Conservation (phyloP, 2,113 vertebrate species). For the Pungitius pungitius region DNA sequence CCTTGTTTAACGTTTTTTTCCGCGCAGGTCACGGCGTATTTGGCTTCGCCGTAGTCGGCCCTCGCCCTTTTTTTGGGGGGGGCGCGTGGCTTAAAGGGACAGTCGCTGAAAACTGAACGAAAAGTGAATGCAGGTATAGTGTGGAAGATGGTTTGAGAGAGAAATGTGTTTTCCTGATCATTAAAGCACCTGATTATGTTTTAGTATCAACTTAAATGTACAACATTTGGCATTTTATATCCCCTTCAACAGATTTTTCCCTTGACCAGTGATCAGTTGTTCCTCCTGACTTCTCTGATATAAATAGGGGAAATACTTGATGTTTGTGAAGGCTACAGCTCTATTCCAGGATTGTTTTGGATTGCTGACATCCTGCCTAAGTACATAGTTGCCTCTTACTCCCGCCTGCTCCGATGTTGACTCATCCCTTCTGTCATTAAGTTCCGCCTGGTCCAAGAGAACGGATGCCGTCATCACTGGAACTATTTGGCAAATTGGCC, state of each 20-base stretch:
- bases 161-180: not conserved
- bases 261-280: not conserved
- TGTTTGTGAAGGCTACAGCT: not conserved
- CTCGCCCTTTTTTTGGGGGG: not conserved
- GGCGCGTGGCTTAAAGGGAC: not conserved
- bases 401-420: not conserved
- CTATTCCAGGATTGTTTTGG: not conserved
- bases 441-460: not conserved
- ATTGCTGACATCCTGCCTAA: not conserved
- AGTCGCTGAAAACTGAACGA: not conserved
- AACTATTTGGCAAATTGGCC: conserved; percentile 1
- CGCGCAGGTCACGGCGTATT: too few species aligned
- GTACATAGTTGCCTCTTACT: not conserved
- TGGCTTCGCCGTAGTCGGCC: too few species aligned
- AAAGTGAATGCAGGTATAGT: not conserved
- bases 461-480: not conserved
- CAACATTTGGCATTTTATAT: not conserved
- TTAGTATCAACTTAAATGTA: not conserved
- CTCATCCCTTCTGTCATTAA: not conserved
- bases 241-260: not conserved
- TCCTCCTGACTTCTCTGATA: not conserved
- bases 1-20: too few species aligned
- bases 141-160: not conserved
- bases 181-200: not conserved
- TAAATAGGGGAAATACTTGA: not conserved